Percentiles rank a stretch among this genome's conserved stretches.
phyloP scores from a whole-genome alignment of 2,113 vertebrate species.

The Trichechus manatus region DNA sequence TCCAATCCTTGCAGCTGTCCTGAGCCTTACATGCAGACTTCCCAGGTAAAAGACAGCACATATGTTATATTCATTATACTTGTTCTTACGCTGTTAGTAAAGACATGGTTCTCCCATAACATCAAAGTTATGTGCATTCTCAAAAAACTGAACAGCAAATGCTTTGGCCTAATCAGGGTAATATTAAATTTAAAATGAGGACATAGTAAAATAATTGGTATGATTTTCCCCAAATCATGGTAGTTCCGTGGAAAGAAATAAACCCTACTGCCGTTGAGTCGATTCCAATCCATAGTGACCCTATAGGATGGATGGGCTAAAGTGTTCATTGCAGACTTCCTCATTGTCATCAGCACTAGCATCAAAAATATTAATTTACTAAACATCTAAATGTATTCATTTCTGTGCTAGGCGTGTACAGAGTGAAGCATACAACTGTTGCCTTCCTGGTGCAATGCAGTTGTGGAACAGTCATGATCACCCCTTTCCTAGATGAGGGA shows the following conservation, averaged over 20 bases:
- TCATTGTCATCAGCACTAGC: not conserved
- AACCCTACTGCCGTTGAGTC: too few relatives aligned
- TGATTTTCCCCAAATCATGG: not conserved
- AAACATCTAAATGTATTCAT: not conserved
- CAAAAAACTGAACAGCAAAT: not conserved
- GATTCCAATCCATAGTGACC: too few relatives aligned
- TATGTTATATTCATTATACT: not conserved
- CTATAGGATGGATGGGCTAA: not conserved
- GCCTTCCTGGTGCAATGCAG: accelerated
- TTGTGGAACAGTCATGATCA: not conserved
- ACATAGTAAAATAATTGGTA: not conserved
- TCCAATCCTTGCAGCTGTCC: not conserved
- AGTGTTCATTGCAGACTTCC: not conserved
- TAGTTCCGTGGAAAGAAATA: not conserved
- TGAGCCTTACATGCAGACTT: not conserved
- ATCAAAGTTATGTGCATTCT: not conserved
- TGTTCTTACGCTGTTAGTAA: not conserved
- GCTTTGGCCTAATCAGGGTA: not conserved
- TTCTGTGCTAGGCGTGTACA: not conserved
- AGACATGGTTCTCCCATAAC: not conserved
- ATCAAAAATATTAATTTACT: not conserved
- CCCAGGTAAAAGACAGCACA: not conserved
- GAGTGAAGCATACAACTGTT: accelerated
- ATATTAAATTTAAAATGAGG: not conserved
- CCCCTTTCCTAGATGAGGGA: not conserved